Conservation (phyloP, 53 echinoderm and acorn worm genomes). For the Mesocentrotus franciscanus region DNA sequence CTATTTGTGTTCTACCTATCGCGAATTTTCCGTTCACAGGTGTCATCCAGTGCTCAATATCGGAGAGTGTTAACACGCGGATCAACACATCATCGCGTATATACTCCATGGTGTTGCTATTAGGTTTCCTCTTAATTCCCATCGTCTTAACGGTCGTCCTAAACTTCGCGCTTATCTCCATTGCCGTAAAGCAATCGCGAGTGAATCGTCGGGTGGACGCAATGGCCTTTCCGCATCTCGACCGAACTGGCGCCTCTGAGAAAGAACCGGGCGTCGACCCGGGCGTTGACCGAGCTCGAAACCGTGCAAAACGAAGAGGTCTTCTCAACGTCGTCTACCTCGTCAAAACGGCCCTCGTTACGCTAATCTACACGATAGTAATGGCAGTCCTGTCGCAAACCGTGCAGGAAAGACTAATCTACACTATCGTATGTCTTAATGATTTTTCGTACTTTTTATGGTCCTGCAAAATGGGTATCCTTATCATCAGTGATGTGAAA, state of each 20-base stretch:
- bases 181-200: slow-evolving; percentile 13
- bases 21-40: slow-evolving; percentile 3
- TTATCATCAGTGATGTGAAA: slow-evolving; percentile 32
- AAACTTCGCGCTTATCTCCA: not conserved
- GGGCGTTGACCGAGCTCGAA: not conserved
- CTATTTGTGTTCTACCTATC: slow-evolving; percentile 7
- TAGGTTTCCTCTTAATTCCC: not conserved
- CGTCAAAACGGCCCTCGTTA: slow-evolving; percentile 8
- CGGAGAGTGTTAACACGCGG: not conserved
- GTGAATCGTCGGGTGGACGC: not conserved
- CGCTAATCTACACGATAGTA: not conserved
- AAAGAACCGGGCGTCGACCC: not conserved
- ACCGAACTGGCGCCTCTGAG: not conserved
- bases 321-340: slow-evolving; percentile 25
- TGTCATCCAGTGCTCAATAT: not conserved
- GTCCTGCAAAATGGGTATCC: not conserved
- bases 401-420: not conserved
- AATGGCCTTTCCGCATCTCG: not conserved
- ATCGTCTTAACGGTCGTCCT: not conserved
- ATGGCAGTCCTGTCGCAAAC: not conserved
- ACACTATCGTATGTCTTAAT: slow-evolving; percentile 1
- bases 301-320: not conserved
- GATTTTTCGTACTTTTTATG: slow-evolving; percentile 11
- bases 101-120: no score
- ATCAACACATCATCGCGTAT: no score